phyloP scores from a whole-genome alignment of 2,113 vertebrate species.

The Ophthalmolycus amberensis region DNA sequence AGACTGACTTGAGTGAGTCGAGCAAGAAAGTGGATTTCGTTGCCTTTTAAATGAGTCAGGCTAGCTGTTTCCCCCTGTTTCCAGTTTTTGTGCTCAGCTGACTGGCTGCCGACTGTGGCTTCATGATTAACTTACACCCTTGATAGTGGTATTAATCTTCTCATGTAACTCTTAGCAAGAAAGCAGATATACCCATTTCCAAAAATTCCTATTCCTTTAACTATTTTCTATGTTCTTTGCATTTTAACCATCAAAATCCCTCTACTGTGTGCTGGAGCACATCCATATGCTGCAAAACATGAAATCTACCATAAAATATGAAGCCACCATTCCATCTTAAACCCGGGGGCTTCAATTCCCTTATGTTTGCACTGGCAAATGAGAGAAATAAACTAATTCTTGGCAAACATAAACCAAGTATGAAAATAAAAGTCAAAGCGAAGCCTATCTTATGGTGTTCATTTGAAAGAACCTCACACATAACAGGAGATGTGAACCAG shows the following conservation, averaged over 20 bases:
- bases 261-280: neutral
- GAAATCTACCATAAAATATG: neutral
- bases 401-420: neutral
- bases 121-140: neutral
- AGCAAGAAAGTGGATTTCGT: too few relatives aligned
- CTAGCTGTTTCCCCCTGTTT: too few relatives aligned
- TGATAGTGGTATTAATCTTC: neutral
- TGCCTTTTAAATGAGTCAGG: too few relatives aligned
- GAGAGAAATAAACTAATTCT: neutral
- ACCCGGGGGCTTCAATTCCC: neutral
- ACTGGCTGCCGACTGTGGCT: neutral
- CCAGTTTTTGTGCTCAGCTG: neutral
- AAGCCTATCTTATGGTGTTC: neutral
- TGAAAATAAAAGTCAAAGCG: constrained; percentile 3
- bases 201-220: too few relatives aligned
- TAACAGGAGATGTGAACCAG: constrained; percentile 20
- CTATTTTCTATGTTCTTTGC: neutral
- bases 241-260: neutral
- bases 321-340: neutral
- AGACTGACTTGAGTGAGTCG: too few relatives aligned
- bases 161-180: neutral
- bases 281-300: neutral
- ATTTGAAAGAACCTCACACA: constrained; percentile 3
- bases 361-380: neutral
- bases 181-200: neutral